phyloP scores from a whole-genome alignment of 2,113 vertebrate genomes.

The Plecotus auritus region DNA sequence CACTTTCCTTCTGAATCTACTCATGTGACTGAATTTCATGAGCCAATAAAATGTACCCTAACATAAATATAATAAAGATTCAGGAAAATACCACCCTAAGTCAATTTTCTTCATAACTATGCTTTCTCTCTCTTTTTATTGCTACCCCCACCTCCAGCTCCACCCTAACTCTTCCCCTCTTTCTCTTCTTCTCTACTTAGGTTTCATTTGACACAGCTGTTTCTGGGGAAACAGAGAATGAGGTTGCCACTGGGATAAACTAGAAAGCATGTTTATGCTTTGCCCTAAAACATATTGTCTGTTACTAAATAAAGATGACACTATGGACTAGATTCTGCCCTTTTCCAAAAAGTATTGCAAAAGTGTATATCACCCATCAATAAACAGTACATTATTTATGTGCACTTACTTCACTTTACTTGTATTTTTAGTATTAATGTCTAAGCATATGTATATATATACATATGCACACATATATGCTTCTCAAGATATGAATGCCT shows the following conservation, averaged over 20 bases:
- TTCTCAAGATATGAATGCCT: neutral
- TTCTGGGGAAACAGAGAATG: neutral
- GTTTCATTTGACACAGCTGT: constrained; percentile 11
- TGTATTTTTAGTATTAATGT: neutral
- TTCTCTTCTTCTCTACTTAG: neutral
- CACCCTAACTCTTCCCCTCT: neutral
- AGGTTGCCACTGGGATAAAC: neutral
- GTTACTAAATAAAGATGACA: neutral
- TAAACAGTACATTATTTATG: neutral
- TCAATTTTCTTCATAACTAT: constrained; percentile 31
- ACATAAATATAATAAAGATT: constrained; percentile 71
- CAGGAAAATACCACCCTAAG: constrained; percentile 32
- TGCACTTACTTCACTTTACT: neutral
- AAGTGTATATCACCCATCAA: neutral
- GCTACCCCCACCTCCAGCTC: neutral
- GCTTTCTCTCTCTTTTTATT: neutral
- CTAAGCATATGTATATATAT: neutral
- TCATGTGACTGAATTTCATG: constrained; percentile 65
- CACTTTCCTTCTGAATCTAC: constrained; percentile 67
- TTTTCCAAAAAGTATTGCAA: neutral
- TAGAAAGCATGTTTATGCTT: neutral
- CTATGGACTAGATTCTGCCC: neutral
- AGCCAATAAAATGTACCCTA: constrained; percentile 76
- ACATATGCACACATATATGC: neutral
- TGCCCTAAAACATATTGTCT: rapidly evolving